These are phyloP conservation scores for Papilio gigon DNA, from an alignment of 2,888 invertebrate species.

Conservation along the genomic window DNA sequence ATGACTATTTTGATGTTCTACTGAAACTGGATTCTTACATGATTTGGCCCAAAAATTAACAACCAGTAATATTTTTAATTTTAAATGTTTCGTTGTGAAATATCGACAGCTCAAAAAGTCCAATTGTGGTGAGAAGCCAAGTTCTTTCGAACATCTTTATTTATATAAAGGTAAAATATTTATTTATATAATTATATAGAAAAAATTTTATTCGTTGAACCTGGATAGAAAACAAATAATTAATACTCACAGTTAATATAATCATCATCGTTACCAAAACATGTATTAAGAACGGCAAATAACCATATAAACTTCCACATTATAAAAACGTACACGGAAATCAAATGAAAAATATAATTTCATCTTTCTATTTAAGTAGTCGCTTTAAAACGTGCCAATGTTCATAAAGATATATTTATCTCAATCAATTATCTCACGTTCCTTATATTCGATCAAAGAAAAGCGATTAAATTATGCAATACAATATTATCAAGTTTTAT, in stretches of 20 bases:
- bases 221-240: no score
- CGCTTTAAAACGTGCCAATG: slow-evolving; percentile 49
- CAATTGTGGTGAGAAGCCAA: no score
- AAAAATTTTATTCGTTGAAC: no score
- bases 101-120: no score
- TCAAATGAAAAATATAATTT: slow-evolving; percentile 30
- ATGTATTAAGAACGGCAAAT: slow-evolving; percentile 46
- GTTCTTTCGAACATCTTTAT: no score
- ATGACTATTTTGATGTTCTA: no score
- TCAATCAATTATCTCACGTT: slow-evolving; percentile 44
- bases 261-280: slow-evolving; percentile 50
- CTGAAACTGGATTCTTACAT: no score
- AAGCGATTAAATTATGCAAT: slow-evolving; percentile 23
- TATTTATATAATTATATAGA: no score
- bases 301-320: slow-evolving; percentile 57
- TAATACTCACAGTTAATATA: slow-evolving; percentile 62
- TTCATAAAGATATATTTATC: slow-evolving; percentile 31
- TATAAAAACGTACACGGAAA: slow-evolving; percentile 39
- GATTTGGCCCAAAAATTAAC: no score
- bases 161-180: no score
- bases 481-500: slow-evolving; percentile 12
- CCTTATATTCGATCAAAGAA: slow-evolving; percentile 7
- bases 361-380: slow-evolving; percentile 32
- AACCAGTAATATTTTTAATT: no score
- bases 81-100: no score